Percentiles rank a stretch among this genome's conserved stretches.
phyloP scores from a whole-genome alignment of 1,140 invertebrate genomes.

The Drosophila willistoni region DNA sequence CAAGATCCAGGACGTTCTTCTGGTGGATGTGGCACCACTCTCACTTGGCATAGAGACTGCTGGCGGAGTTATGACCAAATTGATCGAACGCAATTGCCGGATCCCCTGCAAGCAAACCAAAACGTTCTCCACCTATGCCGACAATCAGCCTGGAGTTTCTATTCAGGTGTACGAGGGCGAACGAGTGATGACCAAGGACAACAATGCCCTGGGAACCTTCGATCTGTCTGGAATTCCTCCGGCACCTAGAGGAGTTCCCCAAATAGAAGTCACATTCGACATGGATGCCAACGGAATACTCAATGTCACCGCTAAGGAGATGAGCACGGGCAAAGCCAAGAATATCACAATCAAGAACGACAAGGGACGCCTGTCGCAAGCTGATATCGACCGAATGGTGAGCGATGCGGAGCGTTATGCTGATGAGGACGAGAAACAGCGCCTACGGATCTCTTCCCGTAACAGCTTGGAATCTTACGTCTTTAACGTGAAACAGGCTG shows the following conservation, averaged over 20 bases:
- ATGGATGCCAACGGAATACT: slow-evolving; percentile 86
- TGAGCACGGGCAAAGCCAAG: slow-evolving; percentile 85
- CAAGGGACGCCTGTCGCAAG: slow-evolving; percentile 91
- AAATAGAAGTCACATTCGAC: slow-evolving; percentile 88
- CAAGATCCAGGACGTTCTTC: slow-evolving; percentile 88
- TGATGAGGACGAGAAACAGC: slow-evolving; percentile 88
- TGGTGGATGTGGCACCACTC: slow-evolving; percentile 85
- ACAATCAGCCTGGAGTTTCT: slow-evolving; percentile 89
- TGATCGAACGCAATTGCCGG: slow-evolving; percentile 86
- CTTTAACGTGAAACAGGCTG: slow-evolving; percentile 87
- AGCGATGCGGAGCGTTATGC: slow-evolving; percentile 70
- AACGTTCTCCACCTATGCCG: slow-evolving; percentile 87
- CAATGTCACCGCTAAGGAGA: slow-evolving; percentile 87
- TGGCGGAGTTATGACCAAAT: slow-evolving; percentile 87
- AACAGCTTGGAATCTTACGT: slow-evolving; percentile 89
- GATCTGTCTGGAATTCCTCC: slow-evolving; percentile 92
- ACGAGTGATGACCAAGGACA: slow-evolving; percentile 89
- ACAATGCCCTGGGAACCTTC: slow-evolving; percentile 91
- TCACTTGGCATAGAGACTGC: slow-evolving; percentile 86
- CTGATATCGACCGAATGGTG: slow-evolving; percentile 88
- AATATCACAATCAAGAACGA: slow-evolving; percentile 94
- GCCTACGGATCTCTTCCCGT: slow-evolving; percentile 86
- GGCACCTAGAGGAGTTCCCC: slow-evolving; percentile 90
- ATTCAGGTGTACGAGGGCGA: slow-evolving; percentile 89
- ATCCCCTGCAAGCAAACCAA: slow-evolving; percentile 88